Base-by-base conservation (phyloP, 2,888 invertebrate genomes). In the Penaeus monodon region DNA sequence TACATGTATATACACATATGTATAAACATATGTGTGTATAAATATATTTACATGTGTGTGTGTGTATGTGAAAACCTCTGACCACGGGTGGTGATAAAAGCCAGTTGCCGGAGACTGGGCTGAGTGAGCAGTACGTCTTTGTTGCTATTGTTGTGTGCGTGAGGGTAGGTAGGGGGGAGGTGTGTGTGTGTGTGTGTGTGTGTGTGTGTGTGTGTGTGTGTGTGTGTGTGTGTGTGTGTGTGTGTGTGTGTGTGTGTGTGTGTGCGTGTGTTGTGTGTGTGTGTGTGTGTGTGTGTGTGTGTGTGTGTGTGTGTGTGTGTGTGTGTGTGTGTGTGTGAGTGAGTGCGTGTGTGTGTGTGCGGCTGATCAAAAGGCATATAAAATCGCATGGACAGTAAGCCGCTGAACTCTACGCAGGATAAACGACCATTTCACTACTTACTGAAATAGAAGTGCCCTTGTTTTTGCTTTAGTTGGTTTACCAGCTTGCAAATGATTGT, bases 1-100 rank as follows among this genome's bases (percentile, higher is more conserved):
- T 77, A 44, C 44, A 44, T 77, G 29, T 77, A 77, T 38, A 77
- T 77, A 77, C 44, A 77, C 44, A 77, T 77, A 77, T 77, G 49
- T 77, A 77, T 77, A 44, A 38, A 2, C 10, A 77, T 77, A 77
- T 77, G 29, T 77, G 29, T 77, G 29, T 77, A 77, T 77, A 77
- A 49, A 77, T 77, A 44, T 44, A 77, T 44, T 68, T 70, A 27
- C 44, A 68, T 81, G 68, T 44, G 68, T 81, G 44, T 68, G 68
- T 81, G 44, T 68, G 44, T 68, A 27, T 81, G 44, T 68, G 49
- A 24, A 76, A 24, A 76, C n/a, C 38, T 44, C 38, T 44, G 49
- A 24, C 24, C 22, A 76, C 2, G 49, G 22, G 24, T 70, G 33
- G 8, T n/a, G 27, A 66, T 66, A 24, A 10, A 74, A 44, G 10